phyloP scores from a whole-genome alignment of 2,797 vertebrate species.

The Poeciliopsis turneri region DNA sequence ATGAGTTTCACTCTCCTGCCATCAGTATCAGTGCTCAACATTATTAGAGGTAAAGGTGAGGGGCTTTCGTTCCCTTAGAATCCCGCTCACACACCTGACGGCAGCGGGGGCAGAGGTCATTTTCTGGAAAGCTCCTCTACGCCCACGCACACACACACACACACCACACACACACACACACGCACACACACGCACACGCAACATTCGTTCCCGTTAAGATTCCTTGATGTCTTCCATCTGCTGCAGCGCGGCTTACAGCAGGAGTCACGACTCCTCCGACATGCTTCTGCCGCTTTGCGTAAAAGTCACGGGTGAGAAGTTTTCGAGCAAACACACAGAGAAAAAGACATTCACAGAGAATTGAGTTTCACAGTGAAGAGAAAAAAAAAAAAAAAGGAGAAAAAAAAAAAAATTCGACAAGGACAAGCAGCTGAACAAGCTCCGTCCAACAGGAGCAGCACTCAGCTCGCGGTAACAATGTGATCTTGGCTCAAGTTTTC shows the following conservation, averaged over 20 bases:
- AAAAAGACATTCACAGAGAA: constrained; percentile 29
- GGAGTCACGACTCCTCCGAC: constrained; percentile 54
- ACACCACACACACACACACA: background rate
- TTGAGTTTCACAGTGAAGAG: constrained; percentile 2
- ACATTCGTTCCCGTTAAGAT: constrained; percentile 47
- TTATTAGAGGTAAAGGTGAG: background rate
- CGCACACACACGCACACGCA: background rate
- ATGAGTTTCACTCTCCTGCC: background rate
- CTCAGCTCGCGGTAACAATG: constrained; percentile 51
- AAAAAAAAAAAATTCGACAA: constrained; percentile 15
- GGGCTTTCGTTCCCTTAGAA: background rate
- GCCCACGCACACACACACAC: background rate
- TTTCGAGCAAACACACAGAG: constrained; percentile 23
- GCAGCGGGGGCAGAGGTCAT: background rate
- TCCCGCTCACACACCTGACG: constrained; percentile 6
- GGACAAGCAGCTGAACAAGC: constrained; percentile 48
- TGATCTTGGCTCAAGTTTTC: constrained; percentile 66
- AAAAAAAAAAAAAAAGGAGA: constrained; percentile 19
- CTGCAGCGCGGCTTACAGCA: constrained; percentile 52
- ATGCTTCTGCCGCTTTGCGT: constrained; percentile 20
- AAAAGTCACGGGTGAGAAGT: constrained; percentile 33
- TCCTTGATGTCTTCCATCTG: constrained; percentile 59
- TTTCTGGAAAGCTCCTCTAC: constrained; percentile 4
- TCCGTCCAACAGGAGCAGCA: constrained; percentile 50
- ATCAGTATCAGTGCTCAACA: background rate